These are phyloP conservation scores for Hemibagrus guttatus DNA, from an alignment of 2,797 vertebrate genomes.

Conservation along the genomic window DNA sequence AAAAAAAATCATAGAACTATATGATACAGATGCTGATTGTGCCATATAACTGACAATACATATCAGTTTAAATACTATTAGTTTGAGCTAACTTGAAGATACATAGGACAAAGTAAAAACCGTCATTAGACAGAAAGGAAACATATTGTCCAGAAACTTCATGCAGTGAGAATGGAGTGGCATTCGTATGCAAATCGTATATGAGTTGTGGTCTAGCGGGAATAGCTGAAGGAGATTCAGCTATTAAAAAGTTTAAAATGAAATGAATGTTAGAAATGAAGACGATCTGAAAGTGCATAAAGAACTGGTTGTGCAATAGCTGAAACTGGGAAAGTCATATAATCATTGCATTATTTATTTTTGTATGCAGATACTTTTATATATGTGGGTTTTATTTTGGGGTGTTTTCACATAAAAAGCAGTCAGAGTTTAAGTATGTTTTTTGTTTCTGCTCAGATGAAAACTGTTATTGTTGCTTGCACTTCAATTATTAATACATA, in stretches of 20 bases:
- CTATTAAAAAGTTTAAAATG: background rate
- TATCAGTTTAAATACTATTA: conserved; percentile 27
- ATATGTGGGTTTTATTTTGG: conserved; percentile 72
- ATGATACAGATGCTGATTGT: conserved; percentile 66
- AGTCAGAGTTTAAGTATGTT: conserved; percentile 56
- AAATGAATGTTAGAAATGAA: conserved; percentile 52
- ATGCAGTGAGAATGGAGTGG: conserved; percentile 65
- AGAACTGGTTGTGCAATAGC: conserved; percentile 73
- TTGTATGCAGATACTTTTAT: conserved; percentile 80
- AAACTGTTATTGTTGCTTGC: conserved; percentile 75
- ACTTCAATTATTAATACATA: conserved; percentile 61
- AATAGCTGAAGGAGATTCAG: background rate
- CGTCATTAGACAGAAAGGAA: conserved; percentile 42
- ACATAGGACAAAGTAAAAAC: conserved; percentile 35
- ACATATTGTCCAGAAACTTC: conserved; percentile 61
- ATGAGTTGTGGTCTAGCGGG: background rate
- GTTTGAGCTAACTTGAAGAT: background rate
- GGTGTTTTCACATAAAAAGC: conserved; percentile 68
- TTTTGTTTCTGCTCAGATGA: conserved; percentile 41
- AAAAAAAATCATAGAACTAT: conserved; percentile 53
- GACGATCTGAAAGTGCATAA: conserved; percentile 68
- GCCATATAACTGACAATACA: conserved; percentile 69
- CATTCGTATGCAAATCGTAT: background rate
- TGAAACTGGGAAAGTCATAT: conserved; percentile 71
- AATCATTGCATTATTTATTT: conserved; percentile 78